Conservation (phyloP, 2,797 vertebrate genomes). For the Helostoma temminkii region DNA sequence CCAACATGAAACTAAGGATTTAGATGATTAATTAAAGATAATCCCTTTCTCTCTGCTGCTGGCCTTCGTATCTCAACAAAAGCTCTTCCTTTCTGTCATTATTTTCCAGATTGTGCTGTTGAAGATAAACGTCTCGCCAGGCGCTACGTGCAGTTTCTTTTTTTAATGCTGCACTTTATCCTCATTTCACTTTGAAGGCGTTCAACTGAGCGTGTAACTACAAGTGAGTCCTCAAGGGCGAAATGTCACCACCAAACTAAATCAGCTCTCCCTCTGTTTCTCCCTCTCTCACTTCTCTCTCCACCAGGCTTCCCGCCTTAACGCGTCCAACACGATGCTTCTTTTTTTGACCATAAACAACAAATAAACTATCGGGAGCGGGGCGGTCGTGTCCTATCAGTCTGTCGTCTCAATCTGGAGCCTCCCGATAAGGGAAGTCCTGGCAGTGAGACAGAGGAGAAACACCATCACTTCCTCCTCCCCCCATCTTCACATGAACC, state of each 20-base stretch:
- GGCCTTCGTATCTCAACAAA: slow-evolving; percentile 1
- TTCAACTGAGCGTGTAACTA: slow-evolving; percentile 61
- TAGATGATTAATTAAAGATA: slow-evolving; percentile 61
- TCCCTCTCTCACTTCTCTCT: not conserved
- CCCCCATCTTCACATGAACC: slow-evolving; percentile 23
- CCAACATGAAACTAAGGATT: slow-evolving; percentile 41
- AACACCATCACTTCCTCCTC: slow-evolving; percentile 25
- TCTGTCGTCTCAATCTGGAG: slow-evolving; percentile 52
- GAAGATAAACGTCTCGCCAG: slow-evolving; percentile 45
- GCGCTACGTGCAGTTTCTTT: slow-evolving; percentile 1
- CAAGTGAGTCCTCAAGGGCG: slow-evolving; percentile 62
- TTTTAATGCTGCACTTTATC: slow-evolving; percentile 38
- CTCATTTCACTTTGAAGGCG: slow-evolving; percentile 50
- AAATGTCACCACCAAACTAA: slow-evolving; percentile 46
- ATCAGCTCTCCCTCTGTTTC: slow-evolving; percentile 6
- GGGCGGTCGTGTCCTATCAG: slow-evolving; percentile 19
- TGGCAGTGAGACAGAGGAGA: slow-evolving; percentile 44
- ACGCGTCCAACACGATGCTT: slow-evolving; percentile 1
- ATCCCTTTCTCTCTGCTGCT: slow-evolving; percentile 38
- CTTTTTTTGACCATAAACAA: slow-evolving; percentile 50
- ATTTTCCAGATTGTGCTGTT: slow-evolving; percentile 35
- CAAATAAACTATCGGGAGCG: slow-evolving; percentile 20
- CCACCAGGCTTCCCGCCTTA: slow-evolving; percentile 19
- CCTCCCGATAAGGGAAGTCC: slow-evolving; percentile 56
- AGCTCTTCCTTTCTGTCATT: slow-evolving; percentile 3